Evolutionary conservation across 2,113 vertebrate genomes (phyloP), one percentile per base, ranked within the genome.

Genomic region (Sceloporus tristichus): DNA sequence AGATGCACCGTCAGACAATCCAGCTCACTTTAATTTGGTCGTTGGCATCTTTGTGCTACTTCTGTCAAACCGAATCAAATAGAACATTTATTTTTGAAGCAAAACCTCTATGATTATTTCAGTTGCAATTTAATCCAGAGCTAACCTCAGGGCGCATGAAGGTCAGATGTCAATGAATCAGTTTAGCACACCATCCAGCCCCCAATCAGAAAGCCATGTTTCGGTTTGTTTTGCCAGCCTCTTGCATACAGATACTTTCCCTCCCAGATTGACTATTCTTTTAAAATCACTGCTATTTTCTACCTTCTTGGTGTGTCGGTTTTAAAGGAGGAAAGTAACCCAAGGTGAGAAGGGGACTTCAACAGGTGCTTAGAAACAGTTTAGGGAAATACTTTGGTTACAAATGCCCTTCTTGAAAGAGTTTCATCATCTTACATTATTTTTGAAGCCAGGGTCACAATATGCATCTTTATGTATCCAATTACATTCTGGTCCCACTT

Each of bases 21-120:
- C 92, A 94, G 91, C 96, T 97, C 95, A 95, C 92, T 97, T 96
- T 97, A 95, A 95, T 95, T 96, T 96, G 93, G 93, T 96, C 91
- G 89, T 95, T 97, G 96, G 95, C 96, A 97, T 96, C 96, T 96
- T 95, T 93, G 93, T 95, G 94, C 96, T 97, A 95, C 95, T 95
- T 96, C 97, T 97, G 97, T 97, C 97, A 97, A 93, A 97, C 92
- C 88, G 94, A 97, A 97, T 97, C 97, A 97, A 97, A 95, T 87
- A 73, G 94, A 96, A 94, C 95, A 96, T 94, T 97, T 96, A 97
- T 97, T 97, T 97, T 95, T 96, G 96, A 97, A 95, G 97, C 93
- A 96, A 97, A 97, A 92, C 92, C 94, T 95, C 96, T 97, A 90
- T 95, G 97, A 97, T 97, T 95, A 95, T 97, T 97, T 97, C 96